These are phyloP conservation scores for Orchesellides sinensis DNA, from an alignment of 2,888 invertebrate species.

Conservation along the genomic window DNA sequence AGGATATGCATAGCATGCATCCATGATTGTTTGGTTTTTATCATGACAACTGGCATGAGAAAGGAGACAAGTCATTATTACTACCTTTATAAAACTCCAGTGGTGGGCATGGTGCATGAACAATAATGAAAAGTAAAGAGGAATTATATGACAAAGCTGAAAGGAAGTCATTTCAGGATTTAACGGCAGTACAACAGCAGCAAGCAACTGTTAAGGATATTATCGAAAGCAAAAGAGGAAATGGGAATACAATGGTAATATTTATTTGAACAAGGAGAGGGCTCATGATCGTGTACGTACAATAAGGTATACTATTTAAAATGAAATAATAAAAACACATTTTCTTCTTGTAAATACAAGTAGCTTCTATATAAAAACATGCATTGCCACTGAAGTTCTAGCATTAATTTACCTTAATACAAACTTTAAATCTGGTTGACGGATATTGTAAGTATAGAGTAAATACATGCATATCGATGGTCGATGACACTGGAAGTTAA, in stretches of 20 bases:
- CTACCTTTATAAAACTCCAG: not conserved
- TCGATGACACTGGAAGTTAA: too few species aligned
- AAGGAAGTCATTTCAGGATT: slow-evolving; percentile 24
- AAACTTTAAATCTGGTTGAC: not conserved
- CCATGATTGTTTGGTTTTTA: not conserved
- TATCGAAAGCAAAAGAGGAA: slow-evolving; percentile 41
- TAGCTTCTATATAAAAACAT: not conserved
- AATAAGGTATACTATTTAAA: not conserved
- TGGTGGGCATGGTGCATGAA: not conserved
- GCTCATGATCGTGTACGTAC: not conserved
- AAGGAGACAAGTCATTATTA: not conserved
- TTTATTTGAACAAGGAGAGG: not conserved
- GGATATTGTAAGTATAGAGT: too few species aligned
- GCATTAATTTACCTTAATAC: not conserved
- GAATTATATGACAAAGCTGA: not conserved
- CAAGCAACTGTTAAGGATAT: slow-evolving; percentile 8
- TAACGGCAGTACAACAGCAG: not conserved
- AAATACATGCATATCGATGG: too few species aligned
- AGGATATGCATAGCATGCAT: not conserved
- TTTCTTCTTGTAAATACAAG: not conserved
- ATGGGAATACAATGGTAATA: slow-evolving; percentile 23
- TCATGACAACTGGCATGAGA: not conserved
- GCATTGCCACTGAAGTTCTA: not conserved
- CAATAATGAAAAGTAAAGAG: not conserved
- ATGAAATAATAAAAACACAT: not conserved